A percentile compares a stretch with the other conserved stretches of the same genome.
These are phyloP conservation scores for Lasiommata megera DNA, from an alignment of 2,888 invertebrate genomes.

Conservation along the genomic window DNA sequence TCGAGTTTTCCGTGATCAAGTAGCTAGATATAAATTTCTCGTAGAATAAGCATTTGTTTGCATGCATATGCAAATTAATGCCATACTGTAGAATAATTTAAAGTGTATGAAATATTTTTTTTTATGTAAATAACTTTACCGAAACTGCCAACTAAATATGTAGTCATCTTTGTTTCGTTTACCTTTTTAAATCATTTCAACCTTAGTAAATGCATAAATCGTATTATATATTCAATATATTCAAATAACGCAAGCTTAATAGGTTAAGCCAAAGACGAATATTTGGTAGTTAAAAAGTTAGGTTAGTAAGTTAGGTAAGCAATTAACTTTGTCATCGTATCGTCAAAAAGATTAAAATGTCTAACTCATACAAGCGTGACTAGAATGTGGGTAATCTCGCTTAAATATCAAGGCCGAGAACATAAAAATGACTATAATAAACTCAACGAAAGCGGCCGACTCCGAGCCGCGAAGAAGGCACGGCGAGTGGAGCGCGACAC, in stretches of 20 bases:
- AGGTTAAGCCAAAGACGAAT: not conserved
- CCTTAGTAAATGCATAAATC: too few relatives aligned
- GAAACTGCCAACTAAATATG: too few relatives aligned
- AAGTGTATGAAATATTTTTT: too few relatives aligned
- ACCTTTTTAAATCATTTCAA: too few relatives aligned
- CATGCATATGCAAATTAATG: not conserved
- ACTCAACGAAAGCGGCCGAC: constrained; percentile 47
- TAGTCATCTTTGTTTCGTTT: too few relatives aligned
- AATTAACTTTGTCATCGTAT: not conserved
- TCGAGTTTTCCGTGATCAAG: not conserved
- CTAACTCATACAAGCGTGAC: constrained; percentile 47
- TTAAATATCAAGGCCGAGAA: constrained; percentile 43
- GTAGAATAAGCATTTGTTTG: too few relatives aligned
- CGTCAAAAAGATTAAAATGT: constrained; percentile 34
- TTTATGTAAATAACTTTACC: too few relatives aligned
- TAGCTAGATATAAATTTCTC: not conserved
- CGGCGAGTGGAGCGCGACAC: constrained; percentile 64
- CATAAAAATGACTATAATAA: constrained; percentile 46
- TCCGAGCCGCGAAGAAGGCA: constrained; percentile 41
- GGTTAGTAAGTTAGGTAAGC: too few relatives aligned
- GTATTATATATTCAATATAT: too few relatives aligned
- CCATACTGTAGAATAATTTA: not conserved
- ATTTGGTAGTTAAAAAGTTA: not conserved
- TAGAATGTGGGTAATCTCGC: constrained; percentile 43
- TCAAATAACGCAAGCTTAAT: too few relatives aligned